Conservation (phyloP, 1,140 invertebrate species). For the Bombus sylvicola region DNA sequence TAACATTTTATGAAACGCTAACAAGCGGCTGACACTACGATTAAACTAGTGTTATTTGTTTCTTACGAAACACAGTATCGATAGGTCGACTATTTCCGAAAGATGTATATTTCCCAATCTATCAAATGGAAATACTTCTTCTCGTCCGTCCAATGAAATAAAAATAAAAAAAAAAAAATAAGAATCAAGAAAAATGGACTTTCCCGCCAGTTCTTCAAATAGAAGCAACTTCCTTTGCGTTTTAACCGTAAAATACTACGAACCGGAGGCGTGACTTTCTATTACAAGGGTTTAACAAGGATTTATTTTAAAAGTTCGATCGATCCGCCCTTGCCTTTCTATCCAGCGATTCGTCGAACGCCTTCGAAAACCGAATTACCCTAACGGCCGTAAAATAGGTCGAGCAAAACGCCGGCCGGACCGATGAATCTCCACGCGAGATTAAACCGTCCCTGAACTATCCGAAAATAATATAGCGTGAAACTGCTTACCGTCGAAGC, state of each 20-base stretch:
- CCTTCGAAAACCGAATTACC: slow-evolving; percentile 37
- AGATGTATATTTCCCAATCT: too few species aligned
- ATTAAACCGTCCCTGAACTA: slow-evolving; percentile 34
- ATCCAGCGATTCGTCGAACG: slow-evolving; percentile 10
- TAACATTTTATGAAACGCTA: neutral
- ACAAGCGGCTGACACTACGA: neutral
- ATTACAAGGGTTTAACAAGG: neutral
- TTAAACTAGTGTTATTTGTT: neutral
- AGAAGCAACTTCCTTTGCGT: too few species aligned
- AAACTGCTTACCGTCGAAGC: neutral
- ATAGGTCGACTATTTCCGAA: too few species aligned
- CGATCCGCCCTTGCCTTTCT: slow-evolving; percentile 21
- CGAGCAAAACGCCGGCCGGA: neutral
- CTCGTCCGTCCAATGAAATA: too few species aligned
- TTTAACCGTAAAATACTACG: neutral
- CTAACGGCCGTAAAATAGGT: slow-evolving; percentile 33
- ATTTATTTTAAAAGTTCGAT: slow-evolving; percentile 40
- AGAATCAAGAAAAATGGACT: neutral
- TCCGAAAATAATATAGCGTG: slow-evolving; percentile 28
- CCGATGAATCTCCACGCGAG: slow-evolving; percentile 14
- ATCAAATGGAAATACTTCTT: too few species aligned
- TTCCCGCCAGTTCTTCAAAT: too few species aligned
- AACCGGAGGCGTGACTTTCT: neutral
- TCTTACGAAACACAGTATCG: neutral
- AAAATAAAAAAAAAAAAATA: too few species aligned